A percentile compares a stretch with the other conserved stretches of the same genome.
Conservation (phyloP, 2,888 invertebrate genomes). For the Malachius bipustulatus region DNA sequence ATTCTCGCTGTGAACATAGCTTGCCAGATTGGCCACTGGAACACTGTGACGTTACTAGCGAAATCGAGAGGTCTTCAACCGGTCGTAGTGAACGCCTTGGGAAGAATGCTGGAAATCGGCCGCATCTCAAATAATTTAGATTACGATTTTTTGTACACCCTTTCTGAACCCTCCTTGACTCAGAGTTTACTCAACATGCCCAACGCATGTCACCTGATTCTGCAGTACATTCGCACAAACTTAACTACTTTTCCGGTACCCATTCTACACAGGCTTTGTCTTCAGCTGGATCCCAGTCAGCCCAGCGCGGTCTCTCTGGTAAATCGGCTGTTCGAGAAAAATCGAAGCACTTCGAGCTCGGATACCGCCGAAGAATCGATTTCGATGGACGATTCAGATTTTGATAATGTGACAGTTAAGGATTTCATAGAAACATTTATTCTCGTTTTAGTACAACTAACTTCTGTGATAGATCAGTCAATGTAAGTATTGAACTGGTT, state of each 20-base stretch:
- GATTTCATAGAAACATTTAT: constrained; percentile 44
- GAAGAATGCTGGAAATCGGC: constrained; percentile 38
- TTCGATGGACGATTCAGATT: constrained; percentile 33
- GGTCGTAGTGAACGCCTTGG: constrained; percentile 44
- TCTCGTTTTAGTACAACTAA: constrained; percentile 37
- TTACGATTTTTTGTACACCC: constrained; percentile 29
- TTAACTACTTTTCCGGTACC: constrained; percentile 28
- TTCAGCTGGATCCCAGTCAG: constrained; percentile 50
- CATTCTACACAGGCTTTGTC: constrained; percentile 38
- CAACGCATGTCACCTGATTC: constrained; percentile 29
- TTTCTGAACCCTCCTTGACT: constrained; percentile 34
- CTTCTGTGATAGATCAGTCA: constrained; percentile 31
- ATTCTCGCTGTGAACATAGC: constrained; percentile 49
- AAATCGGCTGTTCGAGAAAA: constrained; percentile 27
- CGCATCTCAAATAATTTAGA: constrained; percentile 26
- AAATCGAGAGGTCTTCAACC: constrained; percentile 42
- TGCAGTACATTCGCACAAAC: constrained; percentile 29
- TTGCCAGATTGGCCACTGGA: constrained; percentile 50
- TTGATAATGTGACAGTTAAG: constrained; percentile 27
- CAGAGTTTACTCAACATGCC: constrained; percentile 33
- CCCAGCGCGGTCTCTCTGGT: constrained; percentile 40
- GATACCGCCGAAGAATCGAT: constrained; percentile 41
- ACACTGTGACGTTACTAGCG: constrained; percentile 41
- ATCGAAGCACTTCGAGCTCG: constrained; percentile 35
- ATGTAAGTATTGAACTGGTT: constrained; percentile 22